Conservation (phyloP, 2,797 vertebrate species). For the Parauchenoglanis ngamensis region DNA sequence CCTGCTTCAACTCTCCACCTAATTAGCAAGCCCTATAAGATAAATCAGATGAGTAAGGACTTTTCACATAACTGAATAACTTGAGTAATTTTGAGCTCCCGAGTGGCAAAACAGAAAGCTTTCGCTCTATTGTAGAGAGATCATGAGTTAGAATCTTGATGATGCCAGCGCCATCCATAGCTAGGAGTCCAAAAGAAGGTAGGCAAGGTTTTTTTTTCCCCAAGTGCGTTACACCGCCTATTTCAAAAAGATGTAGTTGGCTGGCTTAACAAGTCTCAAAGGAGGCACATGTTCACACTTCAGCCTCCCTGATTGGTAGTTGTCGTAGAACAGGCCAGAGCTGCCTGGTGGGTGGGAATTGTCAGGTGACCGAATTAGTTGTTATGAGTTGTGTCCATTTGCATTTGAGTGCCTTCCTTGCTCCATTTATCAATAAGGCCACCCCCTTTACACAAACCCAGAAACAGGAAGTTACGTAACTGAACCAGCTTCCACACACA, state of each 20-base stretch:
- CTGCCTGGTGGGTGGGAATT: neutral
- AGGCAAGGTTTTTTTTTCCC: neutral
- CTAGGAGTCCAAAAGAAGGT: neutral
- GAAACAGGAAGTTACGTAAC: neutral
- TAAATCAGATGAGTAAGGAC: neutral
- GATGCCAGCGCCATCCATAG: neutral
- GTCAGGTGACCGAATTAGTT: neutral
- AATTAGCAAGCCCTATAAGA: neutral
- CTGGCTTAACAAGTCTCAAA: neutral
- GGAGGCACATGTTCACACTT: neutral
- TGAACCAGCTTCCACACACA: neutral
- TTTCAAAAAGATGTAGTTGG: neutral
- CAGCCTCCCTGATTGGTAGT: neutral
- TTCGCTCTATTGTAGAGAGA: neutral
- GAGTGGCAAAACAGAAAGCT: neutral
- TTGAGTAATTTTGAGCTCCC: neutral
- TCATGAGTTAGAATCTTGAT: neutral
- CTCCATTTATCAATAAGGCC: neutral
- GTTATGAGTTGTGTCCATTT: constrained; percentile 7
- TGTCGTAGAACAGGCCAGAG: neutral
- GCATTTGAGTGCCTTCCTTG: neutral
- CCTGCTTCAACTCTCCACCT: constrained; percentile 10
- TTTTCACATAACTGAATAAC: neutral
- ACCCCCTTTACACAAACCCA: neutral
- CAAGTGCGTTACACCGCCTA: too few relatives aligned